phyloP scores from a whole-genome alignment of 2,888 invertebrate species.

The Drosophila mayaguana region DNA sequence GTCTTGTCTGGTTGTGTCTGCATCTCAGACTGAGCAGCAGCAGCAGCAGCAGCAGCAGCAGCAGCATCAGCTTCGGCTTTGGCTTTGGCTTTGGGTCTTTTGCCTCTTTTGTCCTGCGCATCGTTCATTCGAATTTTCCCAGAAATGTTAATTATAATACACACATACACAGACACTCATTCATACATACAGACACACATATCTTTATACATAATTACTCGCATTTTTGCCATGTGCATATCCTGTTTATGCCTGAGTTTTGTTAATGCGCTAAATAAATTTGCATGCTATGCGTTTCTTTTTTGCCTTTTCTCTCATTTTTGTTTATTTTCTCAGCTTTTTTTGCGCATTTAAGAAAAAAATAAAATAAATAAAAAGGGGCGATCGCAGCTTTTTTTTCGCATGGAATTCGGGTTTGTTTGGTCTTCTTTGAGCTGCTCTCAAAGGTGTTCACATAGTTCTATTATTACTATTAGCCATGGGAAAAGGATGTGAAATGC shows the following conservation, averaged over 20 bases:
- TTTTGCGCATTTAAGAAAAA: slow-evolving; percentile 23
- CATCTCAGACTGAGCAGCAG: slow-evolving; percentile 32
- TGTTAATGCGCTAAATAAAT: slow-evolving; percentile 77
- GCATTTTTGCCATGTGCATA: slow-evolving; percentile 68
- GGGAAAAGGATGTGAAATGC: slow-evolving; percentile 12
- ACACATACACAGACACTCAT: slow-evolving; percentile 6
- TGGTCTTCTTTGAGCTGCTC: background rate
- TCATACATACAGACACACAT: slow-evolving; percentile 38
- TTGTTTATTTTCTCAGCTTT: slow-evolving; percentile 60
- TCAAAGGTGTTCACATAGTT: slow-evolving; percentile 26
- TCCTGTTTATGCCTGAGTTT: slow-evolving; percentile 68
- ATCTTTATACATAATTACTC: slow-evolving; percentile 76
- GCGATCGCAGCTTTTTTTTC: slow-evolving; percentile 14
- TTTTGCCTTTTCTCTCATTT: slow-evolving; percentile 56
- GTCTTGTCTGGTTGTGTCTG: slow-evolving; percentile 59
- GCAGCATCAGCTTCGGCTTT: slow-evolving; percentile 26
- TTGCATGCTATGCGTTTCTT: slow-evolving; percentile 72
- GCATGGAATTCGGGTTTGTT: slow-evolving; percentile 17
- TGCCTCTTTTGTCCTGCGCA: slow-evolving; percentile 80
- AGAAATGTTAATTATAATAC: slow-evolving; percentile 84
- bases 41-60: slow-evolving; percentile 30
- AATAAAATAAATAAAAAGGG: slow-evolving; percentile 19
- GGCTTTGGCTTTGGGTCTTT: slow-evolving; percentile 53
- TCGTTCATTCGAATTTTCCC: slow-evolving; percentile 81
- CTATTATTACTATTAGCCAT: slow-evolving; percentile 8